A percentile compares a stretch with the other conserved stretches of the same genome.
These are phyloP conservation scores for Sternotherus odoratus DNA, from an alignment of 2,797 vertebrate genomes.

Conservation along the genomic window DNA sequence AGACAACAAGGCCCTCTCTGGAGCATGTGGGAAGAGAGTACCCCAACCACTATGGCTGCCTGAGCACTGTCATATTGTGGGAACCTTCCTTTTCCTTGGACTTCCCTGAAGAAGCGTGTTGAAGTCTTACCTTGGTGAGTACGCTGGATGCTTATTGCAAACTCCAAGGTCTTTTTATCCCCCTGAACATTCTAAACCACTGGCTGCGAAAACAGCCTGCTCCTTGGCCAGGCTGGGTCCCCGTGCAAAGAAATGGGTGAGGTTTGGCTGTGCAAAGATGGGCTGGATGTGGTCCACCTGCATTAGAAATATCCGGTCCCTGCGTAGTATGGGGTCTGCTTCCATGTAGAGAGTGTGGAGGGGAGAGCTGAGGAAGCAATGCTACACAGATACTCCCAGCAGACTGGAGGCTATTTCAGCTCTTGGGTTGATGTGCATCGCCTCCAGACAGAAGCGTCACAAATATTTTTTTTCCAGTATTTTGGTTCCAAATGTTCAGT, in stretches of 20 bases:
- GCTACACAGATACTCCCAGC: not conserved
- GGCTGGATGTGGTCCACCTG: not conserved
- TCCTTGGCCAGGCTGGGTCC: not conserved
- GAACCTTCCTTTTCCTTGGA: not conserved
- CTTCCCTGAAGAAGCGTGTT: not conserved
- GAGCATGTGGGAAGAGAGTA: not conserved
- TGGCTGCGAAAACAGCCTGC: not conserved
- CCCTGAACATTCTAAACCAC: not conserved
- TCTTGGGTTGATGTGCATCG: not conserved
- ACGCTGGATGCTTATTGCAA: no score
- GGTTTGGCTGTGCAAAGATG: not conserved
- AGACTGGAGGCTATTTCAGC: not conserved
- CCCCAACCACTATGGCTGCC: not conserved
- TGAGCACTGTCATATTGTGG: not conserved
- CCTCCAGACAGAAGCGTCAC: not conserved
- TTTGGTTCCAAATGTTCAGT: not conserved
- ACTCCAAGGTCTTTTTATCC: no score
- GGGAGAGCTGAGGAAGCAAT: accelerated
- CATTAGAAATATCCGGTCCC: not conserved
- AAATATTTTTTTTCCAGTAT: not conserved
- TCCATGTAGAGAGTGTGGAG: accelerated
- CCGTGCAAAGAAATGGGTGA: not conserved
- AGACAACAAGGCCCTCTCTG: not conserved
- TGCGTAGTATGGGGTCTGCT: not conserved
- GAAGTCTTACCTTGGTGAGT: not conserved